Base-by-base conservation (phyloP, 1,140 invertebrate genomes). In the Megalopta genalis region DNA sequence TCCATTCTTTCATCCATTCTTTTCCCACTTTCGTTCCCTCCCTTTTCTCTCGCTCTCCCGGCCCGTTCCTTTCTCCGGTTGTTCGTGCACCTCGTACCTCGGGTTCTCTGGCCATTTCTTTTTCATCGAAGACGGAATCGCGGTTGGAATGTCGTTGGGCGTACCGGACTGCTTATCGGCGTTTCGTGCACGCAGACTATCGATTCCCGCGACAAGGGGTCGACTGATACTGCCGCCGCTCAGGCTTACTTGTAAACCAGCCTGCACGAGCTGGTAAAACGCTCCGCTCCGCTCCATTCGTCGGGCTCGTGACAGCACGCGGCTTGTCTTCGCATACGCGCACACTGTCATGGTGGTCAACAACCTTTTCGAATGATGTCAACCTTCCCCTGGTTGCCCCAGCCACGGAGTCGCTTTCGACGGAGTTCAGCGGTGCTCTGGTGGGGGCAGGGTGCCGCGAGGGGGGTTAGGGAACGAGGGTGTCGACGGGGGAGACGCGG, bases 141-240 rank as follows among this genome's bases (percentile, higher is more conserved):
- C 76, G 76, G 54, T 46, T 62, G 73, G 67, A 66, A 77, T 60
- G 82, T 69, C 68, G 77, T 39, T 70, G 71, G 72, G 72, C 77
- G 67, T 81, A 77, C 72, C 59, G 72, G 16, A 75, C 69, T 74
- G 83, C 78, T 81, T 81, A 85, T 84, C 83, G 73, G 79, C 65
- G 70, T 77, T 88, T 90, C 89, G 88, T 92, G 87, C 86, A 91
- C 89, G 90, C 90, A 88, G 86, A 83, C 87, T 91, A 92, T 92
- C 90, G 90, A 92, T 92, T 89, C 86, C 87, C 85, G 87, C 86
- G 87, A 82, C 85, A 86, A 85, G 78, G 83, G 84, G 84, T 42
- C 65, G 84, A 65, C 71, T 74, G 65, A 69, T 77, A 72, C 65
- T 78, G 79, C 74, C 72, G 78, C 73, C 80, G 83, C 82, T 77